A percentile compares a stretch with the other conserved stretches of the same genome.
Conservation (phyloP, 1,140 invertebrate species). For the Venturia canescens region DNA sequence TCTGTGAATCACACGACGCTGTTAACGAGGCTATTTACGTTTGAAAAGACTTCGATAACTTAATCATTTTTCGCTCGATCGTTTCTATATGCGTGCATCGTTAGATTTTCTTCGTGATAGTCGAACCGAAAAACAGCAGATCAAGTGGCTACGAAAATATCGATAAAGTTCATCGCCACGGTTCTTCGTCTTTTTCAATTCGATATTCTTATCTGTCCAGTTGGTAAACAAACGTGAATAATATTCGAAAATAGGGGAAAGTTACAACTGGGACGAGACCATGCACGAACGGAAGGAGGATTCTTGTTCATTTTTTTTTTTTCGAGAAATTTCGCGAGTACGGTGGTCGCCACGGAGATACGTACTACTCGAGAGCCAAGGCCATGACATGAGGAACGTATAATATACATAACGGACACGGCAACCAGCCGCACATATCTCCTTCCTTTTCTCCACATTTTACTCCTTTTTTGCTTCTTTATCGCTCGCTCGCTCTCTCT, state of each 20-base stretch:
- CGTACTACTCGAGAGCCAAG: conserved; percentile 13
- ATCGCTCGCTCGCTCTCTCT: conserved; percentile 29
- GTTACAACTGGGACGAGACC: not conserved
- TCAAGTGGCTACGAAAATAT: too few relatives aligned
- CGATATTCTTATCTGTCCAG: too few relatives aligned
- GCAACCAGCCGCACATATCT: conserved; percentile 24
- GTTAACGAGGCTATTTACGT: too few relatives aligned
- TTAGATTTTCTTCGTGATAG: too few relatives aligned
- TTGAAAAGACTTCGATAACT: too few relatives aligned
- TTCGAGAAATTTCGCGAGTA: conserved; percentile 40
- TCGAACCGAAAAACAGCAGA: too few relatives aligned
- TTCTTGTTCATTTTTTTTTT: not conserved
- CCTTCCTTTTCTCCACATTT: conserved; percentile 6
- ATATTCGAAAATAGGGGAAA: not conserved
- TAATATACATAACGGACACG: conserved; percentile 40
- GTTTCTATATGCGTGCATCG: too few relatives aligned
- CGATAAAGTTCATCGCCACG: too few relatives aligned
- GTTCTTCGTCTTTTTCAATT: too few relatives aligned
- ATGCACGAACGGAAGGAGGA: conserved; percentile 37
- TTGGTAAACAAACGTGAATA: not conserved
- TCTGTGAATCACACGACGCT: too few relatives aligned
- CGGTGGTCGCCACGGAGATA: not conserved
- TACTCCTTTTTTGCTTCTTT: not conserved
- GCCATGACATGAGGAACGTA: conserved; percentile 22
- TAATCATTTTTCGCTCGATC: too few relatives aligned